Conservation (phyloP, 2,888 invertebrate genomes). For the Acleris cristana region DNA sequence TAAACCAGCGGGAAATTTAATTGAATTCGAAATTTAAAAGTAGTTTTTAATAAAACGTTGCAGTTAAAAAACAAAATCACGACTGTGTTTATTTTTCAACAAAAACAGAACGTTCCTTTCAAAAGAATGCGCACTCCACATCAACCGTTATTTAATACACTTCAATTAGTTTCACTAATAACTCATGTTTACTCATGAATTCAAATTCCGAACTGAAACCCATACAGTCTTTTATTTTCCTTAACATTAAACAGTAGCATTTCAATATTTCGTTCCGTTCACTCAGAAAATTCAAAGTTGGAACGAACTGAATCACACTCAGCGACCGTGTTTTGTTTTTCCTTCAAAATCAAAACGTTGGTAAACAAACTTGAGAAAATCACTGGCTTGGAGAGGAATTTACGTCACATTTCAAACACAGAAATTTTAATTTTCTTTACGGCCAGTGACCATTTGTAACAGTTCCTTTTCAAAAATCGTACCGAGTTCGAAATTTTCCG, state of each 20-base stretch:
- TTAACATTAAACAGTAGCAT: not conserved
- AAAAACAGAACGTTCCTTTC: not conserved
- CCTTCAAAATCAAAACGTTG: not conserved
- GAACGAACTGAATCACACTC: not conserved
- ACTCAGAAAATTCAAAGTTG: too few species aligned
- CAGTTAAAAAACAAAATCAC: too few species aligned
- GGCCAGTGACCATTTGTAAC: too few species aligned
- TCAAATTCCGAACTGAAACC: not conserved
- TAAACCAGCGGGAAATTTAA: not conserved
- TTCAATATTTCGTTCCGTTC: too few species aligned
- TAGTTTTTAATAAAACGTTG: too few species aligned
- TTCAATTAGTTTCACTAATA: not conserved
- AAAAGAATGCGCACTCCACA: not conserved
- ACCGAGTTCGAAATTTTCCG: not conserved
- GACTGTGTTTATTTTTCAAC: too few species aligned
- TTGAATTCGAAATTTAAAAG: too few species aligned
- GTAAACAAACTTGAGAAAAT: too few species aligned
- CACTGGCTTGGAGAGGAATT: too few species aligned
- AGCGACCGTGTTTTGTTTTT: slow-evolving; percentile 1
- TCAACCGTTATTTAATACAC: not conserved
- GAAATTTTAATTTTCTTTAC: too few species aligned
- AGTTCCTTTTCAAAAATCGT: too few species aligned
- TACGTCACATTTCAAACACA: too few species aligned
- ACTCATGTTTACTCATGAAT: not conserved
- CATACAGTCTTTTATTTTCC: not conserved